Evolutionary conservation across 1,140 invertebrate genomes (phyloP).

Genomic region (Thaumetopoea pityocampa): DNA sequence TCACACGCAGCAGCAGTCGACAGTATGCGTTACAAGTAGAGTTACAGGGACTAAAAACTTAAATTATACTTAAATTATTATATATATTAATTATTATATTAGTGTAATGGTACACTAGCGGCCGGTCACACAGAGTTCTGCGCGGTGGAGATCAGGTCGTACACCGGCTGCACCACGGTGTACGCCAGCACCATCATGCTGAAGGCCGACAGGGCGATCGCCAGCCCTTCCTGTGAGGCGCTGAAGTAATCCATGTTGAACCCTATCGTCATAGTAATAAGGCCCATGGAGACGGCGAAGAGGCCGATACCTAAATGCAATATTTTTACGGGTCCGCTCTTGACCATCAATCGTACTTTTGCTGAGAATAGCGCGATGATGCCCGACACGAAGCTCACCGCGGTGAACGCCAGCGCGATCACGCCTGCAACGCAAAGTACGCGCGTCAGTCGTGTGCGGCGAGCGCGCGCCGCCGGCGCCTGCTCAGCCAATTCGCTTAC

Average conservation of each 20-base stretch:
- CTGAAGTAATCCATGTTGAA: conserved; percentile 59
- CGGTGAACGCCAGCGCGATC: conserved; percentile 54
- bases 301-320: conserved; percentile 54
- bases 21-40: too few species aligned
- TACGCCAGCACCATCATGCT: conserved; percentile 53
- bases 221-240: conserved; percentile 30
- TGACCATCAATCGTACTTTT: conserved; percentile 56
- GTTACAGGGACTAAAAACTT: too few species aligned
- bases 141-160: conserved; percentile 45
- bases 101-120: conserved; percentile 44
- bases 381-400: conserved; percentile 56
- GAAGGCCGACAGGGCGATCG: conserved; percentile 50
- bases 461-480: too few species aligned
- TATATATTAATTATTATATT: conserved; percentile 5
- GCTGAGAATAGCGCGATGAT: conserved; percentile 62
- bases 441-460: too few species aligned
- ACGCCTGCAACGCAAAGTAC: conserved; percentile 51
- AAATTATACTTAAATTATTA: too few species aligned
- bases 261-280: conserved; percentile 54
- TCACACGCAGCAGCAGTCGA: too few species aligned
- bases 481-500: too few species aligned
- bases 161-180: conserved; percentile 52
- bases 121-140: conserved; percentile 50
- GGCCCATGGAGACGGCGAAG: conserved; percentile 55
- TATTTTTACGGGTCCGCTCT: conserved; percentile 56